These are phyloP conservation scores for Chionodraco myersi DNA, from an alignment of 2,113 vertebrate species.

Conservation along the genomic window DNA sequence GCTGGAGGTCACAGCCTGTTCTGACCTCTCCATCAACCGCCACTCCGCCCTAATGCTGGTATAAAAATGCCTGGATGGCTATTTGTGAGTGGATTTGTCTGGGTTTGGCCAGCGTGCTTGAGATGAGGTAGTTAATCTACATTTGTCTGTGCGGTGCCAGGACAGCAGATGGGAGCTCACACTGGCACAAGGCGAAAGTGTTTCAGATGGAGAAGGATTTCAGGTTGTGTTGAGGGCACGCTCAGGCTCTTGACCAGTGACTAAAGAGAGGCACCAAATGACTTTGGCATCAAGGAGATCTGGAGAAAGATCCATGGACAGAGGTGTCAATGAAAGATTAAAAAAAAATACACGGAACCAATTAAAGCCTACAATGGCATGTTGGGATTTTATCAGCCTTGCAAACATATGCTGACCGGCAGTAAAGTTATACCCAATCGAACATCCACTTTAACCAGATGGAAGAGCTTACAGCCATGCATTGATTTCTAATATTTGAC, in stretches of 20 bases:
- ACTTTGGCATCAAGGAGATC: constrained; percentile 33
- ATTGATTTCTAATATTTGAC: constrained; percentile 59
- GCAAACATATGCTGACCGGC: constrained; percentile 65
- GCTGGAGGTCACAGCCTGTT: constrained; percentile 10
- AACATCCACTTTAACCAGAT: constrained; percentile 40
- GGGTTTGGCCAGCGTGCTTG: constrained; percentile 37
- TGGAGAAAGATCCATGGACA: constrained; percentile 21
- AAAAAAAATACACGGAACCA: not conserved
- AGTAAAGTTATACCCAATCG: constrained; percentile 38
- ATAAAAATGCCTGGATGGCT: not conserved
- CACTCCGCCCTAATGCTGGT: constrained; percentile 1
- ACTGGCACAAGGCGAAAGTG: constrained; percentile 58
- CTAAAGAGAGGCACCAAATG: constrained; percentile 48
- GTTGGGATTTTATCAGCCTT: constrained; percentile 39
- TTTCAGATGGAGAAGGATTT: constrained; percentile 55
- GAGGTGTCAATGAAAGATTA: constrained; percentile 20
- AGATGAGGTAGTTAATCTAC: constrained; percentile 68
- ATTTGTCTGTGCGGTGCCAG: constrained; percentile 58
- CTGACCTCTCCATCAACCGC: constrained; percentile 24
- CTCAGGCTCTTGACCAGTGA: constrained; percentile 52
- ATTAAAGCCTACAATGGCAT: constrained; percentile 19
- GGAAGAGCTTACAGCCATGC: constrained; percentile 21
- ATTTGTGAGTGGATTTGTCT: not conserved
- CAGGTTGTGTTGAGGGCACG: constrained; percentile 26
- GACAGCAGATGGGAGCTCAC: constrained; percentile 74